Evolutionary conservation across 2,888 invertebrate species (phyloP), one percentile per base, ranked within the genome.

Genomic region (Lasioglossum vierecki): DNA sequence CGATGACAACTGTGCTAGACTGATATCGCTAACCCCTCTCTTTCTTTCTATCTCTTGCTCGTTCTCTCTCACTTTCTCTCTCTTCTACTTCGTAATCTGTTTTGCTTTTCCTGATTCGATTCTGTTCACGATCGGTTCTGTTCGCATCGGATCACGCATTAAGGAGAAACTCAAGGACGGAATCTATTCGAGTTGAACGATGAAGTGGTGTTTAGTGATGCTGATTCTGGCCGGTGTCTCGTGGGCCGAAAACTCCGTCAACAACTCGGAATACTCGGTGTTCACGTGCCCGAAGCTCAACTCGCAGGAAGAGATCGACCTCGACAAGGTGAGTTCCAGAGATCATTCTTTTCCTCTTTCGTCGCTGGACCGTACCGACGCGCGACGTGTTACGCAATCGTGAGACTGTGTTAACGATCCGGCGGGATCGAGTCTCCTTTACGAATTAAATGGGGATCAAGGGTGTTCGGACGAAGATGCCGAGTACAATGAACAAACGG

Each of bases 301-400:
- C 85, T 88, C 93, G 60, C 93, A 93, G 80, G 92, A 91, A 35
- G 91, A 92, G 49, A 91, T 93, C 76, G 93, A 93, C 80, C 91
- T 93, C 71, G 91, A 91, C 63, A 91, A 89, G 89, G 93, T 93
- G 79, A 70, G 90, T 30, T 3, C 4, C 4, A n/a, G 3, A 22
- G 30, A 18, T 15, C 30, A 11, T 15, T 70, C 11, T 15, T 60
- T 63, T 1, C 6, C 35, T 6, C 5, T 35, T 49, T 68, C 22
- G 11, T 30, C 13, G 30, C 8, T 76, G 35, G 22, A 41, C 75
- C 39, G 6, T 22, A 6, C 11, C 22, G 18, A 26, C 6, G 22
- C 6, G 22, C 22, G 11, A 26, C 18, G 15, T 2, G 66, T 84
- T 84, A 77, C 83, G 71, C 72, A 76, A 76, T 63, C 76, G 35